Evolutionary conservation across 2,113 vertebrate species (phyloP).

Genomic region (Dascyllus trimaculatus): DNA sequence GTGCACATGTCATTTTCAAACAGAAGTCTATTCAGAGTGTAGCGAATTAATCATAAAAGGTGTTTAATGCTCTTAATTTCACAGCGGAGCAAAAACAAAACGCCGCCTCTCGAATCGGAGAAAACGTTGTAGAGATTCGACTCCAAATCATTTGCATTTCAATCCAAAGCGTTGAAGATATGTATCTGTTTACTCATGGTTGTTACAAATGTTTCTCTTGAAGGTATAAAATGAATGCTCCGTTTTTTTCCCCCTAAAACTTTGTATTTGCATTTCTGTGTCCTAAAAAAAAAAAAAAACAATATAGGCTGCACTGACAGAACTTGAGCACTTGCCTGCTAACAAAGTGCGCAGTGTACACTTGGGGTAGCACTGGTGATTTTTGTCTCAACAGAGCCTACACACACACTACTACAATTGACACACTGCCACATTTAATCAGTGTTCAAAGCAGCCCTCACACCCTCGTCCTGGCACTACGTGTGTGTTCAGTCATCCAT

Average conservation of each 20-base stretch:
- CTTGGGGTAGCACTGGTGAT: conserved; percentile 39
- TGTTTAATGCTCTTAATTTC: conserved; percentile 9
- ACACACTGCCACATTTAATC: conserved; percentile 78
- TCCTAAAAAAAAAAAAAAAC: too few relatives aligned
- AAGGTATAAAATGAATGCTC: not conserved
- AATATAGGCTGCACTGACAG: not conserved
- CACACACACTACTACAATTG: conserved; percentile 64
- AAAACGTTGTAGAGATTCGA: not conserved
- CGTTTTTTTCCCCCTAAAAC: not conserved
- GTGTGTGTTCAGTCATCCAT: conserved; percentile 60
- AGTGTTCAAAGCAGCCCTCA: conserved; percentile 67
- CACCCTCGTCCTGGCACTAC: conserved; percentile 47
- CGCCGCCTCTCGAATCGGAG: not conserved
- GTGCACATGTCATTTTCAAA: conserved; percentile 33
- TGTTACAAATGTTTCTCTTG: not conserved
- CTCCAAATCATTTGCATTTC: not conserved
- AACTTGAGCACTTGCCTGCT: not conserved
- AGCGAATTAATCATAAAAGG: not conserved
- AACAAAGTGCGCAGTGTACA: conserved; percentile 11
- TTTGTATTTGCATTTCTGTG: not conserved
- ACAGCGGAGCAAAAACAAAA: not conserved
- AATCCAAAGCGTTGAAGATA: not conserved
- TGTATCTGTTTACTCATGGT: not conserved
- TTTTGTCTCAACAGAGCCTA: conserved; percentile 44
- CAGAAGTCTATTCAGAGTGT: not conserved